phyloP scores from a whole-genome alignment of 2,797 vertebrate genomes.

The Heliangelus exortis region DNA sequence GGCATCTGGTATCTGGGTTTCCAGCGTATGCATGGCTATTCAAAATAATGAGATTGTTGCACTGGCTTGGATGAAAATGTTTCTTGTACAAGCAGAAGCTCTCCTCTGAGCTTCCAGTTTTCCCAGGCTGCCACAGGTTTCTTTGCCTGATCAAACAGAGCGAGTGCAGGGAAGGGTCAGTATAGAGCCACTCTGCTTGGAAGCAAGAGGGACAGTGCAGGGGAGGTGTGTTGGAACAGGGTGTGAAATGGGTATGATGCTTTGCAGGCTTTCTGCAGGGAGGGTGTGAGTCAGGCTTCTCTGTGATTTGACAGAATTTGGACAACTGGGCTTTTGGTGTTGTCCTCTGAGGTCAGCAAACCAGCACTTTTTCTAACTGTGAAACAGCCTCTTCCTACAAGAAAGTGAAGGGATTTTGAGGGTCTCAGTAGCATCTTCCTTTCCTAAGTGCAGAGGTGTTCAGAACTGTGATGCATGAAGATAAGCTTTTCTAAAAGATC shows the following conservation, averaged over 20 bases:
- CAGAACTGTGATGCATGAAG: neutral
- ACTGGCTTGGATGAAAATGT: neutral
- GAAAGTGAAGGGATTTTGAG: neutral
- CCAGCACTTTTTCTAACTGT: neutral
- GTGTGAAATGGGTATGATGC: neutral
- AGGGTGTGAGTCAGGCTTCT: neutral
- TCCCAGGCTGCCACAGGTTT: neutral
- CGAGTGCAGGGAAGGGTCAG: neutral
- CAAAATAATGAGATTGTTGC: constrained; percentile 20
- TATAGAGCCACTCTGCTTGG: neutral
- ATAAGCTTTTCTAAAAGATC: constrained; percentile 22
- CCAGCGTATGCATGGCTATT: neutral
- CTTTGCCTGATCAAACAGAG: constrained; percentile 2
- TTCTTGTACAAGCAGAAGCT: constrained; percentile 4
- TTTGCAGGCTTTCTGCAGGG: neutral
- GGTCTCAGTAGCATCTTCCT: neutral
- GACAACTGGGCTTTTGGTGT: neutral
- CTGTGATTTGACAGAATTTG: neutral
- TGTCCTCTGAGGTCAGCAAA: neutral
- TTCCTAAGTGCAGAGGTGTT: neutral
- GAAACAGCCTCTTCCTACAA: neutral
- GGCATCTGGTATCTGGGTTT: neutral
- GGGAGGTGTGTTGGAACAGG: neutral
- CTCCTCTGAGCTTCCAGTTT: neutral
- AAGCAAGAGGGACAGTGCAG: neutral